Conservation (phyloP, 2,888 invertebrate species). For the Orthosia incerta region DNA sequence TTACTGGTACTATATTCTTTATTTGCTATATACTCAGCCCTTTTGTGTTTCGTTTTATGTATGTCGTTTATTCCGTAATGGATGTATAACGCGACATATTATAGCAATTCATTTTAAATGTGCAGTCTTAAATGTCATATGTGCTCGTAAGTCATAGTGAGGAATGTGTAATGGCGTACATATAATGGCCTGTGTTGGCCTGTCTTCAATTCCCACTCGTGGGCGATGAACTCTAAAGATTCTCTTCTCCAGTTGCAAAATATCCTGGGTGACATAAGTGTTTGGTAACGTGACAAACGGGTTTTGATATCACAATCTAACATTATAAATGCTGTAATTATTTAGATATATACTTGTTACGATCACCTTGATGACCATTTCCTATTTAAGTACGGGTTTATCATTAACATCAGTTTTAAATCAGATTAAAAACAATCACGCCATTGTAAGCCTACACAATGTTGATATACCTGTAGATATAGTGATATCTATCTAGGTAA, state of each 20-base stretch:
- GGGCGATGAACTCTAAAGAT: slow-evolving; percentile 52
- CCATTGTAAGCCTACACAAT: slow-evolving; percentile 51
- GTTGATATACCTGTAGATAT: slow-evolving; percentile 50
- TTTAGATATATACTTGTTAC: slow-evolving; percentile 14
- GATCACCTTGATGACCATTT: slow-evolving; percentile 42
- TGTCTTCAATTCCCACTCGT: slow-evolving; percentile 48
- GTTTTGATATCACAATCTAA: slow-evolving; percentile 1
- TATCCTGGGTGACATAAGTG: not conserved
- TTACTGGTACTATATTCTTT: slow-evolving; percentile 70
- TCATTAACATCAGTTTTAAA: slow-evolving; percentile 43
- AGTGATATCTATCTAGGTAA: slow-evolving; percentile 45
- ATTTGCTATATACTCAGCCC: slow-evolving; percentile 64
- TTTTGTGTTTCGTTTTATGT: slow-evolving; percentile 71
- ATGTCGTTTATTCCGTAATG: slow-evolving; percentile 71
- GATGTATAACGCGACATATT: slow-evolving; percentile 71
- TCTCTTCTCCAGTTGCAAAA: slow-evolving; percentile 16
- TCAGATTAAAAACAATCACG: slow-evolving; percentile 62
- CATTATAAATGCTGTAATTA: slow-evolving; percentile 28
- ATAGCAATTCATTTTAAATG: slow-evolving; percentile 60
- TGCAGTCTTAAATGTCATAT: slow-evolving; percentile 61
- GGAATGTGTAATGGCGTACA: slow-evolving; percentile 45
- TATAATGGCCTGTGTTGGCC: slow-evolving; percentile 51
- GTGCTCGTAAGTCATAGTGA: slow-evolving; percentile 53
- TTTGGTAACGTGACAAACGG: slow-evolving; percentile 11
- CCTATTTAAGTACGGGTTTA: slow-evolving; percentile 40